Percentiles rank a stretch among this genome's conserved stretches.
Evolutionary conservation across 2,888 invertebrate species (phyloP).

Genomic region (Operophtera brumata): DNA sequence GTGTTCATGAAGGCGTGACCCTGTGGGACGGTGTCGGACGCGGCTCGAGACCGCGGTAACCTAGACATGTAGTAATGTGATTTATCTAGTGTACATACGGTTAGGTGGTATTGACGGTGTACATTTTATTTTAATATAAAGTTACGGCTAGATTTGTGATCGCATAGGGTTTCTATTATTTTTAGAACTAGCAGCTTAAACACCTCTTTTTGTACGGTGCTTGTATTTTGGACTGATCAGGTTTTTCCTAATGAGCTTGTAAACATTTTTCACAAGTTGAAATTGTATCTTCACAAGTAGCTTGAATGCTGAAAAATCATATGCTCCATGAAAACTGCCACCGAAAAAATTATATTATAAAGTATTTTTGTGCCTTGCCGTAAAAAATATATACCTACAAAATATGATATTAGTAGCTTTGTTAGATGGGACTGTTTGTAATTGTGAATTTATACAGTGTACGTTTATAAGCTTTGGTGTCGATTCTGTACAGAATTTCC

Average conservation of each 20-base stretch:
- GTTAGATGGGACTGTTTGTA: conserved; percentile 5
- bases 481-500: too few species aligned
- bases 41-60: conserved; percentile 21
- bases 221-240: conserved; percentile 30
- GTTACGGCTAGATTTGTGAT: conserved; percentile 73
- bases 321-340: conserved; percentile 17
- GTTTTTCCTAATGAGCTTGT: conserved; percentile 29
- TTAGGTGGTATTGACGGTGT: conserved; percentile 72
- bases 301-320: conserved; percentile 7
- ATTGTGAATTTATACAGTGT: background rate
- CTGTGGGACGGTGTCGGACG: background rate
- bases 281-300: conserved; percentile 22
- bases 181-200: conserved; percentile 28
- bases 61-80: conserved; percentile 61
- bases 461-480: too few species aligned
- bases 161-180: conserved; percentile 61
- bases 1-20: conserved; percentile 1
- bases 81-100: conserved; percentile 75
- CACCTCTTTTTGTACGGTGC: conserved; percentile 26
- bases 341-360: conserved; percentile 14
- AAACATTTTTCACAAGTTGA: conserved; percentile 20
- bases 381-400: conserved; percentile 21
- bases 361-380: conserved; percentile 33
- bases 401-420: conserved; percentile 14
- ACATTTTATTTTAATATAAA: conserved; percentile 71